Percentiles rank a stretch among this genome's conserved stretches.
These are phyloP conservation scores for Cantharis flavilabris DNA, from an alignment of 2,888 invertebrate genomes.

Conservation along the genomic window DNA sequence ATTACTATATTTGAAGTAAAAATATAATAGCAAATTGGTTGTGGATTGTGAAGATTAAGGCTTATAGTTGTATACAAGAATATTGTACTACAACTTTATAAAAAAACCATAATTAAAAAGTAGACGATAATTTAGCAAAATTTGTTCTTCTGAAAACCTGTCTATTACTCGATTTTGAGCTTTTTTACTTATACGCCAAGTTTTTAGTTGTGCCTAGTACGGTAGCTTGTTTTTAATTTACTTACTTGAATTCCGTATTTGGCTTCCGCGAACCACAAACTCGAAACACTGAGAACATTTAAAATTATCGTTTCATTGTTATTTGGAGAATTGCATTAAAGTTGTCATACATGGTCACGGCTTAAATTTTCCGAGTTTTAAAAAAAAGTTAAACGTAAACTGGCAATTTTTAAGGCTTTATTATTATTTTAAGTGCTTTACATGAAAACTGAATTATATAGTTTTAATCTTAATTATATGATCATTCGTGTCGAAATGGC, in stretches of 20 bases:
- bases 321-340: constrained; percentile 11
- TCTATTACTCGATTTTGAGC: background rate
- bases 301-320: constrained; percentile 20
- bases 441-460: background rate
- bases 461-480: background rate
- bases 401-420: background rate
- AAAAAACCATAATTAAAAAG: too few species aligned
- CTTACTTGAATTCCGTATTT: constrained; percentile 10
- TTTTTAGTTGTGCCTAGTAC: constrained; percentile 12
- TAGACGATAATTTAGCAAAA: background rate
- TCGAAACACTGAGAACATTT: constrained; percentile 9
- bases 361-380: background rate
- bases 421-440: background rate
- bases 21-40: too few species aligned
- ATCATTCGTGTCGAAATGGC: background rate
- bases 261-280: constrained; percentile 11
- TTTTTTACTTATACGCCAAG: background rate
- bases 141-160: background rate
- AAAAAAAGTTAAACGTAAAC: background rate
- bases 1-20: too few species aligned
- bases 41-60: too few species aligned
- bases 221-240: constrained; percentile 17
- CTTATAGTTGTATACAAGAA: too few species aligned
- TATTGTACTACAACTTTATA: too few species aligned
- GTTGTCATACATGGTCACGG: constrained; percentile 4